Conservation (phyloP, 2,797 vertebrate species). For the Danio aesculapii region DNA sequence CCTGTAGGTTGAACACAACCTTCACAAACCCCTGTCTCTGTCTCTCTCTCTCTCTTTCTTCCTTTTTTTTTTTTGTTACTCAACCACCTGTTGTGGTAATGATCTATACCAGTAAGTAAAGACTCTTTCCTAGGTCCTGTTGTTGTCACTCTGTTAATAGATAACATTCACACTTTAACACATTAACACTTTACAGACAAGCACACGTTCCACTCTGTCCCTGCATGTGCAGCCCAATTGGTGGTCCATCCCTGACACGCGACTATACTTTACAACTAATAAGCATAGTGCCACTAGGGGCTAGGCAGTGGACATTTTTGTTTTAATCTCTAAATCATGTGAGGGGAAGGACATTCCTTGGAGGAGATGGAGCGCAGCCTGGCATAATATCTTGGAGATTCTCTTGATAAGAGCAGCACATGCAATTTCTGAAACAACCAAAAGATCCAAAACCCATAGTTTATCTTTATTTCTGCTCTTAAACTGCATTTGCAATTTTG, state of each 20-base stretch:
- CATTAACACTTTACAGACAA: constrained; percentile 40
- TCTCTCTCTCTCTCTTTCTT: neutral
- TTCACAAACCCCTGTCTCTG: no score
- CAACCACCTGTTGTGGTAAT: neutral
- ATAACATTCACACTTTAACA: constrained; percentile 47
- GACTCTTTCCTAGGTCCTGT: constrained; percentile 48
- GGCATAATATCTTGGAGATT: constrained; percentile 75
- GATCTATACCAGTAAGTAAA: constrained; percentile 15
- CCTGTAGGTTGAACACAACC: constrained; percentile 36
- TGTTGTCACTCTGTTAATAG: constrained; percentile 22
- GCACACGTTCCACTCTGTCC: constrained; percentile 26
- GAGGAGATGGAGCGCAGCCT: constrained; percentile 86
- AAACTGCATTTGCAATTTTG: neutral
- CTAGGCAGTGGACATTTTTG: constrained; percentile 77
- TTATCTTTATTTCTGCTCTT: neutral
- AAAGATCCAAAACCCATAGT: no score
- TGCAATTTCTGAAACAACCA: neutral
- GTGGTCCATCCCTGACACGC: constrained; percentile 65
- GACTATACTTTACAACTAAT: constrained; percentile 82
- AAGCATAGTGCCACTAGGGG: constrained; percentile 74
- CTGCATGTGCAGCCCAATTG: constrained; percentile 34
- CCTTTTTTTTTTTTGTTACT: neutral
- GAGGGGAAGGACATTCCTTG: constrained; percentile 44
- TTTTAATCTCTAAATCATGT: constrained; percentile 89
- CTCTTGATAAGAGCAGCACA: neutral